A percentile compares a stretch with the other conserved stretches of the same genome.
Conservation (phyloP, 2,797 vertebrate species). For the Enoplosus armatus region DNA sequence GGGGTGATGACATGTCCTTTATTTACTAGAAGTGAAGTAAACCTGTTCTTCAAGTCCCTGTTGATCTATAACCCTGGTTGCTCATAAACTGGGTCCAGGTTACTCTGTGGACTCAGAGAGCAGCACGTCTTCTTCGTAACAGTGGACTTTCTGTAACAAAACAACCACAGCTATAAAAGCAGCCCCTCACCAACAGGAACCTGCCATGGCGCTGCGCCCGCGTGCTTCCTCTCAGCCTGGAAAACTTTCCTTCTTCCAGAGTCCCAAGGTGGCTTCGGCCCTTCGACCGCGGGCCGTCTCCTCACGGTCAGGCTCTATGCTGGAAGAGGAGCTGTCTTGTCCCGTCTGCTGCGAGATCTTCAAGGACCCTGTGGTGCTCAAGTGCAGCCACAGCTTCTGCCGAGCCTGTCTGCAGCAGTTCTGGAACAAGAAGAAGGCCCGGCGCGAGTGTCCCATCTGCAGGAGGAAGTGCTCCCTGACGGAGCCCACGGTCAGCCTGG, state of each 20-base stretch:
- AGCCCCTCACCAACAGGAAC: slow-evolving; percentile 19
- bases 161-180: slow-evolving; percentile 2
- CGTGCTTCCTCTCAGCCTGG: slow-evolving; percentile 86
- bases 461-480: slow-evolving; percentile 83
- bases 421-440: slow-evolving; percentile 84
- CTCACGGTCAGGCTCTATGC: slow-evolving; percentile 70
- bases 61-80: slow-evolving; percentile 62
- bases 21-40: slow-evolving; percentile 68
- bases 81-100: slow-evolving; percentile 48
- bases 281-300: slow-evolving; percentile 80
- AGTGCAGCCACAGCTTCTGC: slow-evolving; percentile 90
- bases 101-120: slow-evolving; percentile 38
- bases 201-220: slow-evolving; percentile 79
- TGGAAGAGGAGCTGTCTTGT: slow-evolving; percentile 87
- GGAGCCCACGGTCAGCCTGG: slow-evolving; percentile 86
- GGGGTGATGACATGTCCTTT: slow-evolving; percentile 53
- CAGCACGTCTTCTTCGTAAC: not conserved
- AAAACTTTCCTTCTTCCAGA: slow-evolving; percentile 74
- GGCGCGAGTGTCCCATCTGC: slow-evolving; percentile 87
- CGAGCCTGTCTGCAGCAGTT: slow-evolving; percentile 84
- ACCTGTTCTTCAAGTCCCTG: slow-evolving; percentile 76
- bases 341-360: slow-evolving; percentile 88
- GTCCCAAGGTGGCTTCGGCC: slow-evolving; percentile 54
- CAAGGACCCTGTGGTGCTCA: slow-evolving; percentile 86
- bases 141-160: not conserved